These are phyloP conservation scores for Prionailurus viverrinus DNA, from an alignment of 2,113 vertebrate genomes.

Conservation along the genomic window DNA sequence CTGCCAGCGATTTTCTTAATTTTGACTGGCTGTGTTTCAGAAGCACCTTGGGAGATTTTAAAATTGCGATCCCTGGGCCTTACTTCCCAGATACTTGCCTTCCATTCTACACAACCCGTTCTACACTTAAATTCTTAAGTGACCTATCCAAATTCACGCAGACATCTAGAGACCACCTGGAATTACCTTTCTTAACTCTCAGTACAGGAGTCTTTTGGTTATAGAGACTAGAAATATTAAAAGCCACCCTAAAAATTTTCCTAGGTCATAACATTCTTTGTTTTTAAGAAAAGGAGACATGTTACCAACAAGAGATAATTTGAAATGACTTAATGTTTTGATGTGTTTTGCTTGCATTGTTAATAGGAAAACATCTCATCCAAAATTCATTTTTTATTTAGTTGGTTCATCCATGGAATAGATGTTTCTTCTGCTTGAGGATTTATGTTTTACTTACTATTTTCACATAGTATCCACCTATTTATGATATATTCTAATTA, in stretches of 20 bases:
- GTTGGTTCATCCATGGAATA: background rate
- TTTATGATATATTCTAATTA: background rate
- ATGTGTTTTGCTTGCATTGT: background rate
- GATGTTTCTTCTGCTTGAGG: background rate
- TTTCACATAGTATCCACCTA: background rate
- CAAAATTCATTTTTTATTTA: background rate
- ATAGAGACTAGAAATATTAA: background rate
- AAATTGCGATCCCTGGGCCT: background rate
- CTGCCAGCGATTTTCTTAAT: background rate
- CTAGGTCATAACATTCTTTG: background rate
- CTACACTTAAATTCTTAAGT: background rate
- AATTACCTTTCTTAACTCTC: background rate
- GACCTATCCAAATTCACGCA: background rate
- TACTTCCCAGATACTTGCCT: background rate
- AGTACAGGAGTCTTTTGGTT: background rate
- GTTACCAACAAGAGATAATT: background rate
- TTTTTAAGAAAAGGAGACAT: background rate
- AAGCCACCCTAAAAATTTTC: background rate
- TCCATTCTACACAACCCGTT: background rate
- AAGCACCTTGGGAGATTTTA: background rate
- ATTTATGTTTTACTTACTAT: background rate
- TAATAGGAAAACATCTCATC: background rate
- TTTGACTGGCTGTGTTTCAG: background rate
- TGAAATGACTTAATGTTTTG: background rate
- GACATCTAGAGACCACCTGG: background rate